Evolutionary conservation across 2,113 vertebrate species (phyloP), one percentile per base, ranked within the genome.

Genomic region (Engraulis encrasicolus): DNA sequence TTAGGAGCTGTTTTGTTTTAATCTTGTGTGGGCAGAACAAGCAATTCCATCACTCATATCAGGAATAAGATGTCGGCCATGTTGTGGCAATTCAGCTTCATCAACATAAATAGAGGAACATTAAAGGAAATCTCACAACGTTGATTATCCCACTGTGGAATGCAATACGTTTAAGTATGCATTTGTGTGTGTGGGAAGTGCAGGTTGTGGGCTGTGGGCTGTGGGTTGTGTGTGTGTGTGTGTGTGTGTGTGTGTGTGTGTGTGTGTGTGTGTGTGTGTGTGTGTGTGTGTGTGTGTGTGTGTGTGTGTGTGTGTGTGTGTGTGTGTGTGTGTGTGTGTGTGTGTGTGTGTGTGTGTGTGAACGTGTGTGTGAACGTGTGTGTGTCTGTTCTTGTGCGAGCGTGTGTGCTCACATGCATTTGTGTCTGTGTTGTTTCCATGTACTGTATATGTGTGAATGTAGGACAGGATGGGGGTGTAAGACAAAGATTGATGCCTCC

Each of bases 381-480:
- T n/a, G n/a, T n/a, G n/a, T n/a, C n/a, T n/a, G n/a, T n/a, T n/a
- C n/a, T n/a, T n/a, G n/a, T n/a, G n/a, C n/a, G n/a, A n/a, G n/a
- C n/a, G n/a, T n/a, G n/a, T n/a, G n/a, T n/a, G n/a, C n/a, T n/a
- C n/a, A n/a, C n/a, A n/a, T n/a, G n/a, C n/a, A n/a, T n/a, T n/a
- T n/a, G n/a, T n/a, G n/a, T n/a, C n/a, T n/a, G 58, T 37, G 54
- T 66, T 50, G 18, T 3, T 83, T 37, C 66, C 78, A 79, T 66
- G 58, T 23, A 66, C 31, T 66, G 20, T n/a, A n/a, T n/a, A n/a
- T 61, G 79, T 17, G 11, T 54, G n/a, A 34, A 78, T 86, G 81
- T 83, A 86, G 85, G 81, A 52, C 61, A 77, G 58, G 54, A 74
- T 48, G 78, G 78, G 85, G 81, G 81, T 45, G 50, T 52, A 80